phyloP scores from a whole-genome alignment of 2,888 invertebrate genomes.

The Elysia crispata region DNA sequence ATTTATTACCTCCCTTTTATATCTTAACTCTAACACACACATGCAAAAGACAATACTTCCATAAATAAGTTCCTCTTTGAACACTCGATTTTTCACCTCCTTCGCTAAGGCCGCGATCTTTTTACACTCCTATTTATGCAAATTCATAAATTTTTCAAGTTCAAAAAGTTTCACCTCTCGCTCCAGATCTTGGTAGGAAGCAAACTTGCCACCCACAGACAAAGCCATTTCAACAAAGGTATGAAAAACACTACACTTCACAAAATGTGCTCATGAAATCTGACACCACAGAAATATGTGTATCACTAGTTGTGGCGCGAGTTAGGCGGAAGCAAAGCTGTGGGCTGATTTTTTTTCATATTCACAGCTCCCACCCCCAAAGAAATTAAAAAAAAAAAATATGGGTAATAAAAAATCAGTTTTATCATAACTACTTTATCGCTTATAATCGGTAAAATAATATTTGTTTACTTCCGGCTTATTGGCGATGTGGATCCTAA shows the following conservation, averaged over 20 bases:
- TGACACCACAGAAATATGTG: slow-evolving; percentile 1
- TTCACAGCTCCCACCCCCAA: no score
- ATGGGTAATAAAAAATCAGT: neutral
- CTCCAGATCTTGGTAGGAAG: slow-evolving; percentile 1
- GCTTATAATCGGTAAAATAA: no score
- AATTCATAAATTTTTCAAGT: neutral
- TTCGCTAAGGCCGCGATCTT: neutral
- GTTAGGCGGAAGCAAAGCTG: no score
- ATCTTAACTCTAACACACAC: no score
- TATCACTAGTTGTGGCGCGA: neutral
- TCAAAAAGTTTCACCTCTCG: neutral
- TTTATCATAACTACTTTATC: no score
- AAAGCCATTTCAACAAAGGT: slow-evolving; percentile 4
- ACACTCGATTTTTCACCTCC: neutral
- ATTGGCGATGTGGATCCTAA: neutral
- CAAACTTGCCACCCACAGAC: neutral
- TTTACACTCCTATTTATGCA: neutral
- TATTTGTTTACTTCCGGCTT: no score
- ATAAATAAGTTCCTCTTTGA: neutral
- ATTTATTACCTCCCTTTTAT: no score
- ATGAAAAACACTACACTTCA: neutral
- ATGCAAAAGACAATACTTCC: neutral
- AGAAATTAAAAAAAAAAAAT: neutral
- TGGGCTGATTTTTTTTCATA: no score
- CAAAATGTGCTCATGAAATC: neutral